Percentiles rank a stretch among this genome's conserved stretches.
These are phyloP conservation scores for Musca domestica DNA, from an alignment of 1,140 invertebrate species.

Conservation along the genomic window DNA sequence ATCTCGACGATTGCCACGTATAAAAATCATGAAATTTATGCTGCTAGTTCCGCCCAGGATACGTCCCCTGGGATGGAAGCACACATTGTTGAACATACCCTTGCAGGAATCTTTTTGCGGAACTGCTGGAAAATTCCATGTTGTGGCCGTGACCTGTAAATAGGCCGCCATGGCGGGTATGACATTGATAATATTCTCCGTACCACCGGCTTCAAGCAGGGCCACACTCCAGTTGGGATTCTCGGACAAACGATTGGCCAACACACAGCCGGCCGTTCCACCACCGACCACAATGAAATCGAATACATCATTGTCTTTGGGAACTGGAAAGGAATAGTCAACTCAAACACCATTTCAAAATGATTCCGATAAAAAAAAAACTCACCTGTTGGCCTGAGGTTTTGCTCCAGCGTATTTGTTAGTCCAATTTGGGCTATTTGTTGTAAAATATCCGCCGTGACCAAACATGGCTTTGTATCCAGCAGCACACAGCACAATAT, in stretches of 20 bases:
- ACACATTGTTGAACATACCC: constrained; percentile 57
- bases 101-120: constrained; percentile 62
- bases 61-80: constrained; percentile 63
- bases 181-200: constrained; percentile 67
- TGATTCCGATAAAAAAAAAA: neutral
- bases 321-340: constrained; percentile 28
- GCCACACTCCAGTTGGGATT: constrained; percentile 57
- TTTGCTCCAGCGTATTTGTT: neutral
- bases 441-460: too few relatives aligned
- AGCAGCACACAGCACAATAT: too few relatives aligned
- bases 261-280: constrained; percentile 77
- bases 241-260: constrained; percentile 73
- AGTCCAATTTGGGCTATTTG: neutral
- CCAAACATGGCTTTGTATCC: too few relatives aligned
- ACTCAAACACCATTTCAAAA: neutral
- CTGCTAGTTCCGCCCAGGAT: constrained; percentile 73
- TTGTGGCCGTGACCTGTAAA: constrained; percentile 58
- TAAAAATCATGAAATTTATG: constrained; percentile 88
- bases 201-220: constrained; percentile 66
- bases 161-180: constrained; percentile 64
- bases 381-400: neutral
- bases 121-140: constrained; percentile 72
- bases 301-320: constrained; percentile 55
- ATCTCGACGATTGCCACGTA: constrained; percentile 73
- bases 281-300: constrained; percentile 87